Base-by-base conservation (phyloP, 2,888 invertebrate species). In the Punctoribates punctum region DNA sequence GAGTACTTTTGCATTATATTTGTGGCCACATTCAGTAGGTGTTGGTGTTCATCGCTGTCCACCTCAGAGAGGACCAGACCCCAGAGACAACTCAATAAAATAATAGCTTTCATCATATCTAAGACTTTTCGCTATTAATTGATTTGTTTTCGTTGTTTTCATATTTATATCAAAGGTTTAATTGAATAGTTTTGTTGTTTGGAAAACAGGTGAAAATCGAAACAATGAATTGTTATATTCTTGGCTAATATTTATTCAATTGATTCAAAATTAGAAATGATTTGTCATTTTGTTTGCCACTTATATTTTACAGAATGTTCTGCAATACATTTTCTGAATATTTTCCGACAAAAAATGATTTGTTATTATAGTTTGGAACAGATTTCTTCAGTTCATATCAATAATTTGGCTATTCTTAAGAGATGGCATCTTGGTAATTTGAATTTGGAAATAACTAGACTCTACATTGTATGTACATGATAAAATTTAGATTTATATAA, bases 1-100 rank as follows among this genome's bases (percentile, higher is more conserved):
- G 9, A 34, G 15, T 62, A 62, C 62, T 29, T 62, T 62, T 62
- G 62, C 62, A 62, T 29, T 9, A 62, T 62, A 62, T 27, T 62
- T 27, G 62, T 9, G 27, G 62, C 62, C 34, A 62, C 8, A 17
- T 25, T 11, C 1, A 29, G 62, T 29, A 62, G 23, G 1, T 62
- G 62, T 2, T 62, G 8, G 34, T 62, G 29, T 25, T 57, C 57
- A 3, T 57, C 25, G 23, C 20, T 23, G 3, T 57, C n/a, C 3
- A 25, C 23, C 9, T 57, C 23, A 57, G 23, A 20, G 3, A 57
- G 20, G n/a, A 25, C 57, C 3, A 25, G 20, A 25, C 57, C 57
- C 4, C 8, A 57, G 8, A 57, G 3, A 57, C 57, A 20, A n/a
- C 9, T 25, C 5, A 57, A 20, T 57, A 57, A 57, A 57, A 57